These are phyloP conservation scores for Venustaconcha ellipsiformis DNA, from an alignment of 1,140 invertebrate species.

Conservation along the genomic window DNA sequence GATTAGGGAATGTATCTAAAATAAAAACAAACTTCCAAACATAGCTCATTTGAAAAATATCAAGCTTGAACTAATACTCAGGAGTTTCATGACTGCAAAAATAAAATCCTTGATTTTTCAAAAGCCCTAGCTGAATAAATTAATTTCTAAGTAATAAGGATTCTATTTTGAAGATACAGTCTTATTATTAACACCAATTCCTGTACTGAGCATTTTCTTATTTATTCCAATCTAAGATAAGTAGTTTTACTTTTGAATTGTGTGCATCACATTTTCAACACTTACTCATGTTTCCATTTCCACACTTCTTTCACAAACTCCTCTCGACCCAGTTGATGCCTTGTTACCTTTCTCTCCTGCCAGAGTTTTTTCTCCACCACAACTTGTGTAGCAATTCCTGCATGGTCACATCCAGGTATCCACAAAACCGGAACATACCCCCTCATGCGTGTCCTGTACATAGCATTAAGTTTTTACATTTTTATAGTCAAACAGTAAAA, in stretches of 20 bases:
- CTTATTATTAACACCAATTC: neutral
- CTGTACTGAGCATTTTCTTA: neutral
- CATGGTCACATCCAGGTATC: constrained; percentile 99
- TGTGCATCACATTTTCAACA: constrained; percentile 3
- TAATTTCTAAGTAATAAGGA: neutral
- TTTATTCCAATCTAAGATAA: neutral
- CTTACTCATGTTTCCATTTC: constrained; percentile 96
- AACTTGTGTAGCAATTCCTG: constrained; percentile 99
- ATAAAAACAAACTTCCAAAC: too few relatives aligned
- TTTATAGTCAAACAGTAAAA: neutral
- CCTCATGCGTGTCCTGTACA: constrained; percentile 89
- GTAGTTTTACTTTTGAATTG: neutral
- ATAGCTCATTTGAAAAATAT: too few relatives aligned
- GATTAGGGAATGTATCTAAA: too few relatives aligned
- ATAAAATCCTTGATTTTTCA: neutral
- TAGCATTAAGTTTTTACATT: neutral
- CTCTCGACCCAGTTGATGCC: constrained; percentile 94
- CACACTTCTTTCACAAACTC: constrained; percentile 89
- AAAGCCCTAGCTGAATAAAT: neutral
- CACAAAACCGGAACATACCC: constrained; percentile 87
- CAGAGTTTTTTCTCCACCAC: constrained; percentile 81
- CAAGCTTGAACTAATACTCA: neutral
- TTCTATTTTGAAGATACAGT: neutral
- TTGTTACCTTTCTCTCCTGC: constrained; percentile 71
- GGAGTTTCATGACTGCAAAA: neutral